phyloP scores from a whole-genome alignment of 2,797 vertebrate genomes.

The Peromyscus melanophrys region DNA sequence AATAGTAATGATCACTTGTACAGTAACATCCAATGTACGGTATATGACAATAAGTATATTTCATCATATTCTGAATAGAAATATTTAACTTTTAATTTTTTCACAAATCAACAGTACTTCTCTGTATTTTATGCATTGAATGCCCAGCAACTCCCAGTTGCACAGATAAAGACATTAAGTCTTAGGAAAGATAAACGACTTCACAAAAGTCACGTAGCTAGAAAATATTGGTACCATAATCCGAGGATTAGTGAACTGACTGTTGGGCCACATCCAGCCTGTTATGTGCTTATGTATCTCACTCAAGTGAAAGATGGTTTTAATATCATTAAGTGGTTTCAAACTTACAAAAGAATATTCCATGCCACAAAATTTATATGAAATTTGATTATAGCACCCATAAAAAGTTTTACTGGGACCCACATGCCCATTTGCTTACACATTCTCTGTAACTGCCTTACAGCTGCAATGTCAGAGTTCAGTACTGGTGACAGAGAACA shows the following conservation, averaged over 20 bases:
- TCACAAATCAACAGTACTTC: background rate
- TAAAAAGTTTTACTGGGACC: constrained; percentile 46
- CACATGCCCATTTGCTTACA: background rate
- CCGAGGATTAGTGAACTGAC: background rate
- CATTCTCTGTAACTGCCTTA: constrained; percentile 9
- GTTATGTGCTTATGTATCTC: background rate
- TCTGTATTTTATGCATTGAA: constrained; percentile 54
- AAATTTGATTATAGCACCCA: constrained; percentile 48
- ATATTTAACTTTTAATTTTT: constrained; percentile 62
- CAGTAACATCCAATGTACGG: background rate
- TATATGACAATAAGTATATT: background rate
- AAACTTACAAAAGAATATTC: background rate
- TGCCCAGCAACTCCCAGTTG: background rate
- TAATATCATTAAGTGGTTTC: constrained; percentile 37
- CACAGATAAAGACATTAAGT: constrained; percentile 23
- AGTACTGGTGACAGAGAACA: constrained; percentile 21
- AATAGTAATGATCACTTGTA: background rate
- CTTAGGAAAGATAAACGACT: constrained; percentile 22
- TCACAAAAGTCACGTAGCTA: background rate
- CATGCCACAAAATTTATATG: background rate
- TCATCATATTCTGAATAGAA: background rate
- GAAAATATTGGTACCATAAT: background rate
- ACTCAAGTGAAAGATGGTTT: constrained; percentile 23
- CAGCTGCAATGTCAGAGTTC: background rate
- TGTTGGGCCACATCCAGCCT: background rate